Evolutionary conservation across 2,888 invertebrate species (phyloP), one percentile per base, ranked within the genome.

Genomic region (Tetrapedia diversipes): DNA sequence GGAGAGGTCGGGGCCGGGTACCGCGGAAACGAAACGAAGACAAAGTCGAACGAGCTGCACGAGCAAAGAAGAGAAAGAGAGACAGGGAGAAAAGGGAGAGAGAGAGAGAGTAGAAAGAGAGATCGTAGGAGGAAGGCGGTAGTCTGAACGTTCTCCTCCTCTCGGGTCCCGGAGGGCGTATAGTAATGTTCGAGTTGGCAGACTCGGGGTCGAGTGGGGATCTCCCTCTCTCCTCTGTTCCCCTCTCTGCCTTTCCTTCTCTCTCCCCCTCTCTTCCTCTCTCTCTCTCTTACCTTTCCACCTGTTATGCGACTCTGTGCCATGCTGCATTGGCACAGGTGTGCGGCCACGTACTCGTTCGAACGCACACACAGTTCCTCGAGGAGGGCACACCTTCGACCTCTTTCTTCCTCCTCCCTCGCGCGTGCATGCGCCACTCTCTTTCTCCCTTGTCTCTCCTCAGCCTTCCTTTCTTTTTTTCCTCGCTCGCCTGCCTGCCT

Each of bases 81-180:
- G 14, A 2, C 14, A 14, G 45, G 1, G 45, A 1, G 11, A 14
- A 19, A 57, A 76, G 49, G 27, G 56, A 32, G 76, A 67, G 65
- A 70, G 77, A 75, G 54, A 76, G 63, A 47, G 54, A 76, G 53
- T 51, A 34, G 78, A 73, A 69, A 66, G 77, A 69, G 66, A 77
- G 76, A 71, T 83, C 68, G 88, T 86, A 85, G 86, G 88, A 88
- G 87, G 88, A 88, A 88, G 87, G 87, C 85, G 89, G 90, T 90
- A 90, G 90, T 90, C 91, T 91, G 87, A 88, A 88, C 86, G 88
- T 90, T 91, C 91, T 91, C 91, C 92, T 89, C 90, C 89, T 90
- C 89, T 88, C 85, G 82, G 84, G 71, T 86, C 85, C 85, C 84
- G 81, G 90, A 90, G 90, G 90, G 90, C 91, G 91, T 91, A 90